These are phyloP conservation scores for Podabrus alpinus DNA, from an alignment of 2,888 invertebrate species.

Conservation along the genomic window DNA sequence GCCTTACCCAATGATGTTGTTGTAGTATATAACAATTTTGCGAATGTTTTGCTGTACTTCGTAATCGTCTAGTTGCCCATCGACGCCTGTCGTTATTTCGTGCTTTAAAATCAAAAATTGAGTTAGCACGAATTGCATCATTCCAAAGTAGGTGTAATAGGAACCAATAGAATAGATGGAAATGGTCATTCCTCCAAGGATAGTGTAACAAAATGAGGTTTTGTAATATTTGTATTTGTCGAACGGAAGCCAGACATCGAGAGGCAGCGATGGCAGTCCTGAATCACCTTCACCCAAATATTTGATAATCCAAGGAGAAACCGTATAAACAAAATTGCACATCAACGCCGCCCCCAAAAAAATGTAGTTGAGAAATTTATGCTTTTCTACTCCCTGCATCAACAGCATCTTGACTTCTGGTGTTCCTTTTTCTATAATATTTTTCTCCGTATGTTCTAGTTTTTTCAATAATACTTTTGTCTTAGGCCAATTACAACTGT, in stretches of 20 bases:
- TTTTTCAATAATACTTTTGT: background rate
- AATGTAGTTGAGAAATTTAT: no score
- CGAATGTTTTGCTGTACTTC: background rate
- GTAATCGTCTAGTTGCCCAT: background rate
- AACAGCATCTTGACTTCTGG: background rate
- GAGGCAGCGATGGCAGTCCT: background rate
- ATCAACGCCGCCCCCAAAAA: background rate
- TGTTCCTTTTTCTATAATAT: background rate
- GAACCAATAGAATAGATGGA: conserved; percentile 24
- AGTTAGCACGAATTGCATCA: conserved; percentile 33
- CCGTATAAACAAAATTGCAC: background rate
- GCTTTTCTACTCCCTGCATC: background rate
- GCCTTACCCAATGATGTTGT: background rate
- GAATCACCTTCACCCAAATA: background rate
- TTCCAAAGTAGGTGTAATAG: conserved; percentile 30
- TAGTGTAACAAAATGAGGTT: conserved; percentile 17
- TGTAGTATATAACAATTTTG: background rate
- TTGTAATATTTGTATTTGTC: conserved; percentile 32
- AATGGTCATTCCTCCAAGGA: conserved; percentile 24
- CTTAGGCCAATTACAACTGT: background rate
- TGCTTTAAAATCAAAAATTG: conserved; percentile 33
- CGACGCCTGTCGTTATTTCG: conserved; percentile 9
- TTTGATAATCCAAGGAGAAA: background rate
- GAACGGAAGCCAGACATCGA: conserved; percentile 36
- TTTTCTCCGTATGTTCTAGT: background rate